Evolutionary conservation across 2,113 vertebrate species (phyloP).

Genomic region (Ivindomyrus marchei): DNA sequence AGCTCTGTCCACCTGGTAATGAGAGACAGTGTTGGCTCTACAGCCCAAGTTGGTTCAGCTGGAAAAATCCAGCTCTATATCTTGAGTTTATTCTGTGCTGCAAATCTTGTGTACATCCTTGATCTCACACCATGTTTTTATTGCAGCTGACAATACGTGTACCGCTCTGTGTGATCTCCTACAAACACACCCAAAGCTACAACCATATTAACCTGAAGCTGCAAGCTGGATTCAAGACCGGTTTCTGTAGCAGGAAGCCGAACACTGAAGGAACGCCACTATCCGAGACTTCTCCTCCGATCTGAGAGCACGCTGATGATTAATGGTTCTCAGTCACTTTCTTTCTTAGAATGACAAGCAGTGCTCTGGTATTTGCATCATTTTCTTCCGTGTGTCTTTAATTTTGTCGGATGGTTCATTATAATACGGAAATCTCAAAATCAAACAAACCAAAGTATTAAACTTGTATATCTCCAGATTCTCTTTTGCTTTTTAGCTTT

Average conservation of each 20-base stretch:
- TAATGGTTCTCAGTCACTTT: neutral
- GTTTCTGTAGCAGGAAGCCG: neutral
- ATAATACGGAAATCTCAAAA: neutral
- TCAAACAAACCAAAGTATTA: neutral
- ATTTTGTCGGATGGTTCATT: neutral
- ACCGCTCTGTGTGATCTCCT: neutral
- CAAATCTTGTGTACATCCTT: neutral
- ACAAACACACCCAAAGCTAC: neutral
- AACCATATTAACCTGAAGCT: neutral
- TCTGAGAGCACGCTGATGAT: neutral
- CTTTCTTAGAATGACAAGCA: neutral
- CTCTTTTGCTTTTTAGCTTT: neutral
- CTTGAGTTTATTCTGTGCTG: neutral
- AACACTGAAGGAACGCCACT: neutral
- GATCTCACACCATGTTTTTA: neutral
- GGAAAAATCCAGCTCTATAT: neutral
- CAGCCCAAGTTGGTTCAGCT: neutral
- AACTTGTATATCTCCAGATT: neutral
- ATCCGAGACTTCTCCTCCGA: neutral
- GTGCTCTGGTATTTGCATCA: neutral
- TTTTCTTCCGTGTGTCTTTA: neutral
- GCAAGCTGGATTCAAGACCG: neutral
- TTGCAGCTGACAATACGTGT: neutral
- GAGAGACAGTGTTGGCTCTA: neutral
- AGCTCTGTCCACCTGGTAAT: neutral